Conservation (phyloP, 2,113 vertebrate species). For the Prolemur simus region DNA sequence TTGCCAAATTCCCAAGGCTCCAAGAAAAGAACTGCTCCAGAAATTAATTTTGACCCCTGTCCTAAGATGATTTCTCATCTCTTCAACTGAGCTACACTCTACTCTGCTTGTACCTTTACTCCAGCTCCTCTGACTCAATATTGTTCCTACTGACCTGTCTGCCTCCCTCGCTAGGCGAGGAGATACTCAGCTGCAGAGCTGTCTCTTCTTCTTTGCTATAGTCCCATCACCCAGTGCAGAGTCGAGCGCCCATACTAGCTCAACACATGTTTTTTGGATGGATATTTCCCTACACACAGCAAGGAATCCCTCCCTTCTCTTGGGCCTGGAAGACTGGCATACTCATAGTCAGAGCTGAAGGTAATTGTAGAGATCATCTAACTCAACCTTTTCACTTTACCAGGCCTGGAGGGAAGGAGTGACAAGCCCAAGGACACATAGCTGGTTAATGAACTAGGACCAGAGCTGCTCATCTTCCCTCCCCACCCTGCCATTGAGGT, state of each 20-base stretch:
- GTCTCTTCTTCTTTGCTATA: not conserved
- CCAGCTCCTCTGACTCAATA: not conserved
- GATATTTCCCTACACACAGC: not conserved
- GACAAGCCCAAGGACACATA: not conserved
- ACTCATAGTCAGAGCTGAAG: not conserved
- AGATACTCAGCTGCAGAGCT: not conserved
- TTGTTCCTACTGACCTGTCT: not conserved
- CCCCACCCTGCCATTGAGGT: not conserved
- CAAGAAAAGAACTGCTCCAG: not conserved
- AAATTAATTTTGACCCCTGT: not conserved
- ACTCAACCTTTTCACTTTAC: not conserved
- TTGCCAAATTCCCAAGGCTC: not conserved
- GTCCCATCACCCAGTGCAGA: not conserved
- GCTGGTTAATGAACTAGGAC: not conserved
- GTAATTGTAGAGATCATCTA: not conserved
- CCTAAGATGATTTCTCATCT: not conserved
- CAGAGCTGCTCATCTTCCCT: not conserved
- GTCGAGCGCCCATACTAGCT: not conserved
- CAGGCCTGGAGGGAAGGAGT: not conserved
- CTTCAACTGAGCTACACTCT: not conserved
- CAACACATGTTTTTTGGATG: not conserved
- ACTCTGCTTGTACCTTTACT: not conserved
- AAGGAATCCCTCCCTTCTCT: not conserved
- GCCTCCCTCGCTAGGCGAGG: not conserved
- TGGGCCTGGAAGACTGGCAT: not conserved